Percentiles rank a stretch among this genome's conserved stretches.
Evolutionary conservation across 2,797 vertebrate genomes (phyloP).

Genomic region (Chrosomus eos): DNA sequence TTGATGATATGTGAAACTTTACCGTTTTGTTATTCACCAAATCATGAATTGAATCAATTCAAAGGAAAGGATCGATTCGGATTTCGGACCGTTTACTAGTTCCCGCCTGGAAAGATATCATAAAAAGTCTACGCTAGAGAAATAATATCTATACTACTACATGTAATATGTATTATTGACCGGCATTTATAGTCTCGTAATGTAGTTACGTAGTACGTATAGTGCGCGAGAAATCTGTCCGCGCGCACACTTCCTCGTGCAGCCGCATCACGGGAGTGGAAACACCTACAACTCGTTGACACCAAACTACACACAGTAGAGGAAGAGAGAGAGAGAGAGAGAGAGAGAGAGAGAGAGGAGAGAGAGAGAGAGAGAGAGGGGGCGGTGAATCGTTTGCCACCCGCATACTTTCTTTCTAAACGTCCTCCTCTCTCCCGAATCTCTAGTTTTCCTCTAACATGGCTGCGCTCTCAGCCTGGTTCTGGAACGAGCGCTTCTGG

Average conservation of each 20-base stretch:
- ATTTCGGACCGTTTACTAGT: too few species aligned
- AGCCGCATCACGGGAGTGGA: constrained; percentile 29
- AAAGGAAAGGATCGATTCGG: too few species aligned
- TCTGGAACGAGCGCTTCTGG: constrained; percentile 97
- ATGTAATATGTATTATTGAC: too few species aligned
- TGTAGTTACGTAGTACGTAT: constrained; percentile 2
- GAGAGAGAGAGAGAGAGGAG: neutral
- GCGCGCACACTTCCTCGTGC: constrained; percentile 31
- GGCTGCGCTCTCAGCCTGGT: constrained; percentile 90
- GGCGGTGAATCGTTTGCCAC: constrained; percentile 48
- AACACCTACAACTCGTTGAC: constrained; percentile 12
- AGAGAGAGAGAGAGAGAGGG: constrained; percentile 37
- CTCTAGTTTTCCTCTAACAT: constrained; percentile 64
- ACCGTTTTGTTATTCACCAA: too few species aligned
- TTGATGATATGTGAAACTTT: too few species aligned
- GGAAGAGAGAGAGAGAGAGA: neutral
- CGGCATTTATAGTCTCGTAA: neutral
- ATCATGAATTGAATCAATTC: too few species aligned
- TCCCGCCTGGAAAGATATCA: too few species aligned
- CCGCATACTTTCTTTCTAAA: constrained; percentile 31
- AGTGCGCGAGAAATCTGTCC: neutral
- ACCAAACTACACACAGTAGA: neutral
- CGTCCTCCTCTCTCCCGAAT: constrained; percentile 61
- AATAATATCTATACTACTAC: too few species aligned
- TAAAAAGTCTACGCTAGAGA: too few species aligned